Evolutionary conservation across 1,140 invertebrate species (phyloP), one percentile per base, ranked within the genome.

Genomic region (Ditylenchus dipsaci): DNA sequence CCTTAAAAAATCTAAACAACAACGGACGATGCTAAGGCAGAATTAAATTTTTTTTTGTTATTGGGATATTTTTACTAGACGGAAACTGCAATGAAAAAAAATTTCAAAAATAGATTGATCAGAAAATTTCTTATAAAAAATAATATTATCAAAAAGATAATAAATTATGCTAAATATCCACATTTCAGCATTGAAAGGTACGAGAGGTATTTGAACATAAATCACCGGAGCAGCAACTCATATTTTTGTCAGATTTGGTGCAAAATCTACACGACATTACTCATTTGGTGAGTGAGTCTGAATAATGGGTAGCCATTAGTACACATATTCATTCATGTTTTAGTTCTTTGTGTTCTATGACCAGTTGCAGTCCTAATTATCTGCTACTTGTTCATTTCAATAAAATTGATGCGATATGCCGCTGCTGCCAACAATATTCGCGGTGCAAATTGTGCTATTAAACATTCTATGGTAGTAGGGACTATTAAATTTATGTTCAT

Each of bases 301-400:
- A 15, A 61, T 68, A 1, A 33, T 68, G n/a, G n/a, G n/a, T n/a
- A n/a, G n/a, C n/a, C n/a, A n/a, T n/a, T n/a, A n/a, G n/a, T n/a
- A n/a, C n/a, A n/a, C n/a, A n/a, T n/a, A n/a, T n/a, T n/a, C n/a
- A n/a, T n/a, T n/a, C n/a, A n/a, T 30, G 38, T 68, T 38, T n/a
- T 21, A 82, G 78, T 57, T 81, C 23, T 38, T 83, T 11, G 79
- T 81, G 0, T 81, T 81, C 69, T 81, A 79, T 58, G 81, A 79
- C 79, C 79, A n/a, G 29, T 83, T 7, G 59, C 73, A 30, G 63
- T 75, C 13, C 62, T 81, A 38, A 57, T 76, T 3, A 53, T 82
- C n/a, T 65, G 64, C n/a, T 81, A 81, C 60, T 60, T 61, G 1
- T 58, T 81, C 30, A 83, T 81, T 42, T 75, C 77, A 9, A 69